phyloP scores from a whole-genome alignment of 2,888 invertebrate species.

The Thecocarcelia acutangulata region DNA sequence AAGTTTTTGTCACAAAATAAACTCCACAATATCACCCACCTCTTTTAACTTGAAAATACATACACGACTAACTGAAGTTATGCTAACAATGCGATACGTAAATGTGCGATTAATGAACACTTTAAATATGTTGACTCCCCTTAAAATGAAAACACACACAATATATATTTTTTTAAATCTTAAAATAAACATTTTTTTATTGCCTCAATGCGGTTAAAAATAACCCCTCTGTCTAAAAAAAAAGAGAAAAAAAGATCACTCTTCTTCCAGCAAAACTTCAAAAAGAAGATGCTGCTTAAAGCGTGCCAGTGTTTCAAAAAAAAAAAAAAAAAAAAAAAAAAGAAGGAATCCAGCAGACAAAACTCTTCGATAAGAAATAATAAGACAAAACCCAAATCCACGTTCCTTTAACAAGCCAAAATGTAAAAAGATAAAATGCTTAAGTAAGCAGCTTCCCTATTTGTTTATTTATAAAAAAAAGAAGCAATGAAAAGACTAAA shows the following conservation, averaged over 20 bases:
- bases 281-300: slow-evolving; percentile 60
- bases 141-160: slow-evolving; percentile 16
- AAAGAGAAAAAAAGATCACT: slow-evolving; percentile 45
- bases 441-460: slow-evolving; percentile 26
- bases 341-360: slow-evolving; percentile 5
- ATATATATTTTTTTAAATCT: background rate
- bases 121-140: slow-evolving; percentile 71
- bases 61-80: slow-evolving; percentile 63
- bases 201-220: slow-evolving; percentile 34
- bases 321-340: slow-evolving; percentile 36
- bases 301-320: slow-evolving; percentile 63
- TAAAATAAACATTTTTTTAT: slow-evolving; percentile 11
- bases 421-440: slow-evolving; percentile 5
- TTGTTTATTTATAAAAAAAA: slow-evolving; percentile 16
- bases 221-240: slow-evolving; percentile 46
- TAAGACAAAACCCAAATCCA: slow-evolving; percentile 39
- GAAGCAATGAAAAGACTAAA: slow-evolving; percentile 40
- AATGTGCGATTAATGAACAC: slow-evolving; percentile 80
- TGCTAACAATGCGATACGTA: slow-evolving; percentile 77
- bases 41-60: background rate
- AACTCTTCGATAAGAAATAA: slow-evolving; percentile 32
- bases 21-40: too few species aligned
- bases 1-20: too few species aligned
- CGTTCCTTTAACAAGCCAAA: slow-evolving; percentile 52
- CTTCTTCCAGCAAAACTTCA: slow-evolving; percentile 41